Evolutionary conservation across 2,113 vertebrate species (phyloP), one percentile per base, ranked within the genome.

Genomic region (Origma solitaria): DNA sequence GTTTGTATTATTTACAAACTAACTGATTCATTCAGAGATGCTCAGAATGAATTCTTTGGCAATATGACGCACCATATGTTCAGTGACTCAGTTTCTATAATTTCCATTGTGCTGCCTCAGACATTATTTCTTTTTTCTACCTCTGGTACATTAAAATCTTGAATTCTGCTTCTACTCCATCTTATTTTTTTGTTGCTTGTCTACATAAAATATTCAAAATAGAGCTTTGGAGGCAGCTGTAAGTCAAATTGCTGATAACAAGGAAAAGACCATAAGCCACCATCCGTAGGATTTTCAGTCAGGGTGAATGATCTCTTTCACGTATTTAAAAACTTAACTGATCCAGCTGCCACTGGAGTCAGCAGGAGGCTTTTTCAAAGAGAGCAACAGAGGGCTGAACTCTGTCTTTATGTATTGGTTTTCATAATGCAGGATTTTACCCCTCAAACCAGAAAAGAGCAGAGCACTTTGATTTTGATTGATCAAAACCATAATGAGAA

Each of bases 41-140:
- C 13, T 92, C 3, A 1, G 7, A 31, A 51, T 5, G 3, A 58
- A 68, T 58, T 68, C 20, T 38, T 89, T 90, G 92, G 86, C 68
- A 84, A 72, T 42, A 79, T 58, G 81, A 92, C 0, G 1, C 53
- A 77, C 50, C 77, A 27, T 84, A 53, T 66, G 49, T 69, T 95
- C 76, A 35, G 65, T 69, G 92, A 96, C 57, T 97, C 91, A 86
- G 31, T 61, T 96, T 81, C 71, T 69, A n/a, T 78, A 0, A 3
- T 93, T 96, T 95, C 66, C 22, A n/a, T 69, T 44, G 19, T 0
- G 0, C 21, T 82, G 28, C 19, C 22, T 79, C 50, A 79, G 58
- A 85, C 0, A 0, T 69, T 4, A 0, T 68, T 61, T 25, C 38
- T 40, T 40, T 40, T 13, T 40, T 40, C 38, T 40, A 13, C 38